A percentile compares a stretch with the other conserved stretches of the same genome.
Evolutionary conservation across 30 jellyfish, hydroid and myxozoan genomes (phyloP).

Genomic region (Rhopilema esculentum): DNA sequence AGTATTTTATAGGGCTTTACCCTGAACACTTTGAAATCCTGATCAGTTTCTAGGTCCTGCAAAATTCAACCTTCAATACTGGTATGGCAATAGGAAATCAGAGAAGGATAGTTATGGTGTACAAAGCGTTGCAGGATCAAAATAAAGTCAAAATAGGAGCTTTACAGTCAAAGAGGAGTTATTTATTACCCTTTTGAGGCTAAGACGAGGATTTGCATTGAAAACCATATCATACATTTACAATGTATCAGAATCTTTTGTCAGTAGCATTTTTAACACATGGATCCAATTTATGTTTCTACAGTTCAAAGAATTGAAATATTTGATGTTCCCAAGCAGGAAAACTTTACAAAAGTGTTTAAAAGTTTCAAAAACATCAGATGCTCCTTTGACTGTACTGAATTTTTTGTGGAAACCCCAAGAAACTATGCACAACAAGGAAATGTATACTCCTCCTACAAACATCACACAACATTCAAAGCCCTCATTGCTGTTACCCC

Average conservation of each 20-base stretch:
- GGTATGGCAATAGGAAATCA: slow-evolving; percentile 6
- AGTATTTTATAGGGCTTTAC: slow-evolving; percentile 36
- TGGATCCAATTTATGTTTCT: slow-evolving; percentile 64
- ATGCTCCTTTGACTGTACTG: slow-evolving; percentile 78
- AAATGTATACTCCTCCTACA: too few species aligned
- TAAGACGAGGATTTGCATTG: slow-evolving; percentile 54
- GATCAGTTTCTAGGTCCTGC: slow-evolving; percentile 36
- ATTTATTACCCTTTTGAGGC: slow-evolving; percentile 44
- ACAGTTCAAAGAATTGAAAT: slow-evolving; percentile 30
- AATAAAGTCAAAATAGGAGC: too few species aligned
- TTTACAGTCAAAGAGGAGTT: slow-evolving; percentile 49
- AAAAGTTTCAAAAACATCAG: slow-evolving; percentile 23
- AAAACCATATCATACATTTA: slow-evolving; percentile 41
- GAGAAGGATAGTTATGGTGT: too few species aligned
- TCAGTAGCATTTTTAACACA: slow-evolving; percentile 48
- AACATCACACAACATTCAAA: too few species aligned
- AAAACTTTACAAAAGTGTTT: slow-evolving; percentile 49
- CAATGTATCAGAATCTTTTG: slow-evolving; percentile 25
- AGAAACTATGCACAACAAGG: slow-evolving; percentile 76
- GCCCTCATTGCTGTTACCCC: slow-evolving; percentile 76
- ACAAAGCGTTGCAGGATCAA: too few species aligned
- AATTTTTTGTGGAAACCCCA: slow-evolving; percentile 53
- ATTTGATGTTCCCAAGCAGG: slow-evolving; percentile 44
- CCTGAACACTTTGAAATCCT: slow-evolving; percentile 15
- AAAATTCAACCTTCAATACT: slow-evolving; percentile 20